Evolutionary conservation across 1,140 invertebrate genomes (phyloP).

Genomic region (Vollenhovia emeryi): DNA sequence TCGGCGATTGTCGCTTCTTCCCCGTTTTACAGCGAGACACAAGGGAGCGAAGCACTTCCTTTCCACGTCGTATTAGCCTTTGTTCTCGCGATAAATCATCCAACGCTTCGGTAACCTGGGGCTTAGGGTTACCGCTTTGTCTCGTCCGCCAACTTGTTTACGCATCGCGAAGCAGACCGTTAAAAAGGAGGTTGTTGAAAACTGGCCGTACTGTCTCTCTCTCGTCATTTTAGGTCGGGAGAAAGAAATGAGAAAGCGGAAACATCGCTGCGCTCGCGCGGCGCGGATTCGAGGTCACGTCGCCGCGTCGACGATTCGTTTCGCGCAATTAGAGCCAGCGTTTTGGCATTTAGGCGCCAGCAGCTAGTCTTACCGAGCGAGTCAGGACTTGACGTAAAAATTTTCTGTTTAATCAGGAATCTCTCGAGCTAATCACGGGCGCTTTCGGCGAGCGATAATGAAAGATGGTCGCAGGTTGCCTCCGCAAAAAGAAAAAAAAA

Average conservation of each 20-base stretch:
- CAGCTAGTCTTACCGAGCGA: not conserved
- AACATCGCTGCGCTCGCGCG: not conserved
- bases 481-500: conserved; percentile 47
- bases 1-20: conserved; percentile 6
- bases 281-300: not conserved
- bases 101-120: not conserved
- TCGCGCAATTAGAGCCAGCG: not conserved
- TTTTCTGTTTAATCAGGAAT: conserved; percentile 23
- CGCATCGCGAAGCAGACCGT: not conserved
- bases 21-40: not conserved
- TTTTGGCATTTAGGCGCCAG: conserved; percentile 21
- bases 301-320: no score
- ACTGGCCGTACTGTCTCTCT: not conserved
- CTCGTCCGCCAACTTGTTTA: not conserved
- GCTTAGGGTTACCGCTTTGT: conserved; percentile 3
- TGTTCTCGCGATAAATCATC: conserved; percentile 62
- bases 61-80: conserved; percentile 17
- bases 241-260: no score
- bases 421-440: not conserved
- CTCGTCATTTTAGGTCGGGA: not conserved
- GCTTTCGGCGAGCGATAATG: conserved; percentile 38
- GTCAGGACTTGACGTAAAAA: no score
- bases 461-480: conserved; percentile 5
- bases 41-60: no score
- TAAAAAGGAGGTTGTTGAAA: not conserved